Percentiles rank a stretch among this genome's conserved stretches.
Conservation (phyloP, 1,140 invertebrate species). For the Pseudoatta argentina region DNA sequence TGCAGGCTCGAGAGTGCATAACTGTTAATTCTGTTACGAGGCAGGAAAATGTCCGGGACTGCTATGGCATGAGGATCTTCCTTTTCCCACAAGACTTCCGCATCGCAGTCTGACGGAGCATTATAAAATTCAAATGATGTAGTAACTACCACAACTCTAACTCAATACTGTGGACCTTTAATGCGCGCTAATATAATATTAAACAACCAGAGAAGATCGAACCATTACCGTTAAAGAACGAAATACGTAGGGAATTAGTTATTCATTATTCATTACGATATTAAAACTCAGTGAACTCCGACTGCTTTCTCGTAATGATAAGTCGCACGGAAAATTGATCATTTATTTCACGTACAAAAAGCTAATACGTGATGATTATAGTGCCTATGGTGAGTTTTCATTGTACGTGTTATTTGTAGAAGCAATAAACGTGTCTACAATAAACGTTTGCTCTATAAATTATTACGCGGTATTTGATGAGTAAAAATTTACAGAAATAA, state of each 20-base stretch:
- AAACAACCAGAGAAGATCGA: slow-evolving; percentile 45
- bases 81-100: background rate
- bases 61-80: background rate
- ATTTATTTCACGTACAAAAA: slow-evolving; percentile 10
- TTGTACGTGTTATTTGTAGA: background rate
- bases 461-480: background rate
- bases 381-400: background rate
- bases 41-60: slow-evolving; percentile 18
- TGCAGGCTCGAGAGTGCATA: slow-evolving; percentile 19
- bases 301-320: slow-evolving; percentile 19
- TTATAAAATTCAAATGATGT: slow-evolving; percentile 48
- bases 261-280: slow-evolving; percentile 52
- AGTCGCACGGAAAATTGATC: slow-evolving; percentile 37
- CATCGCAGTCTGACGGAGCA: background rate
- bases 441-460: slow-evolving; percentile 23
- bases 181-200: slow-evolving; percentile 45
- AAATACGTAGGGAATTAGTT: slow-evolving; percentile 43
- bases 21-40: slow-evolving; percentile 58
- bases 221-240: slow-evolving; percentile 26
- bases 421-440: slow-evolving; percentile 8
- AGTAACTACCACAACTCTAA: slow-evolving; percentile 23
- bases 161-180: slow-evolving; percentile 34
- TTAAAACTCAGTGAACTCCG: slow-evolving; percentile 32
- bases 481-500: slow-evolving; percentile 25
- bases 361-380: background rate